Conservation (phyloP, 1,140 invertebrate genomes). For the Sarcophaga peregrina region DNA sequence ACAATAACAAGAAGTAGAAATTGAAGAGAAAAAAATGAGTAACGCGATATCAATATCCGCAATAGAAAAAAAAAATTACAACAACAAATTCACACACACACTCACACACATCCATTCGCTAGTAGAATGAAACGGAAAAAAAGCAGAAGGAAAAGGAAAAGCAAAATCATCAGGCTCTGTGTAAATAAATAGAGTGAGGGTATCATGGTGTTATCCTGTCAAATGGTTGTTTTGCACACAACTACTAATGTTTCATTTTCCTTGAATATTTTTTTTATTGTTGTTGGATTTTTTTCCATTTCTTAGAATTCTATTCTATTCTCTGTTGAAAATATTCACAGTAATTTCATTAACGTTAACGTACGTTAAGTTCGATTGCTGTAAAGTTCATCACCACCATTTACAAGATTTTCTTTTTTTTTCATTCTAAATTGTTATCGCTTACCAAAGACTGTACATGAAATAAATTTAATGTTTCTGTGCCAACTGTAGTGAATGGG, state of each 20-base stretch:
- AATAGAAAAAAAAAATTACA: conserved; percentile 25
- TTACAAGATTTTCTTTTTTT: neutral
- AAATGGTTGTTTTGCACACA: conserved; percentile 8
- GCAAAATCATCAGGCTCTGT: conserved; percentile 13
- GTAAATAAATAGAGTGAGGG: neutral
- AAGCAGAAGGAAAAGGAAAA: no score
- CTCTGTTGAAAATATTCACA: conserved; percentile 33
- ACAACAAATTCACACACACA: neutral
- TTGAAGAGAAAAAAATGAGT: conserved; percentile 40
- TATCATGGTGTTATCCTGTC: neutral
- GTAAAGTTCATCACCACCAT: conserved; percentile 33
- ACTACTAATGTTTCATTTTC: conserved; percentile 22
- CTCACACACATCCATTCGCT: no score
- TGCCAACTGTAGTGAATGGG: no score
- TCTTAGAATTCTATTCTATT: neutral
- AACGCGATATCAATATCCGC: conserved; percentile 46
- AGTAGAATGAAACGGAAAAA: no score
- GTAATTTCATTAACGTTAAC: conserved; percentile 31
- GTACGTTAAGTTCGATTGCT: conserved; percentile 18
- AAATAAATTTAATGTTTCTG: neutral
- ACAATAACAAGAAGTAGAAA: conserved; percentile 13
- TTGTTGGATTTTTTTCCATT: no score
- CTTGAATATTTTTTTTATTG: neutral
- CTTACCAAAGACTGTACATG: neutral
- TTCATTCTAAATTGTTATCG: neutral